phyloP scores from a whole-genome alignment of 2,797 vertebrate genomes.

The Liasis olivaceus region DNA sequence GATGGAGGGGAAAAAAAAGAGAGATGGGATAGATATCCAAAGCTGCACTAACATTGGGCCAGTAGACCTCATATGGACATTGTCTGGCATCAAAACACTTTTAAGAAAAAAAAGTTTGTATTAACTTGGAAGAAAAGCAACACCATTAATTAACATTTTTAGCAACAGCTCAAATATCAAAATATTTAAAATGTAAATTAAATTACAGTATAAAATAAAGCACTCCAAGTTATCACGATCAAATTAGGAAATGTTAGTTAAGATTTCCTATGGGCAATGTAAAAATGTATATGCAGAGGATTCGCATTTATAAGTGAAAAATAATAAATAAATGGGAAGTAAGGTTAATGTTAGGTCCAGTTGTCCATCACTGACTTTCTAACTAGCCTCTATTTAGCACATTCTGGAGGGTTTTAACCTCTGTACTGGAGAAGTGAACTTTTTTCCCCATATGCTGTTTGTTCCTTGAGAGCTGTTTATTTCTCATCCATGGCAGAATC shows the following conservation, averaged over 20 bases:
- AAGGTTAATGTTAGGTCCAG: not conserved
- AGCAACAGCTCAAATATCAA: not conserved
- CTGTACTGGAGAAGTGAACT: slow-evolving; percentile 8
- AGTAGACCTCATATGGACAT: not conserved
- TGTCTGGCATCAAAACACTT: not conserved
- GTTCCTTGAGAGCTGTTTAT: not conserved
- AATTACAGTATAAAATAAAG: not conserved
- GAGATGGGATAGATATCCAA: not conserved
- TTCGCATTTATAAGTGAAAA: not conserved
- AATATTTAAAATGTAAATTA: not conserved
- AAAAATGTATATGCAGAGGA: not conserved
- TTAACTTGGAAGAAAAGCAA: not conserved
- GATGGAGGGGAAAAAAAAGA: not conserved
- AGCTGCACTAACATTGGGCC: no score
- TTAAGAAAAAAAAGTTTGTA: not conserved
- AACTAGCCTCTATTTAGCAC: not conserved
- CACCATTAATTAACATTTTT: not conserved
- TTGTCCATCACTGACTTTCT: not conserved
- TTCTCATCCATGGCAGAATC: slow-evolving; percentile 11
- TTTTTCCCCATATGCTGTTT: not conserved
- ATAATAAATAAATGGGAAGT: not conserved
- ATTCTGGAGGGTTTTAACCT: not conserved
- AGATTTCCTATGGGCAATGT: not conserved
- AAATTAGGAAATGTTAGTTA: not conserved
- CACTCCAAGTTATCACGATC: not conserved